A percentile compares a stretch with the other conserved stretches of the same genome.
phyloP scores from a whole-genome alignment of 2,888 invertebrate species.

The Tanytarsus gracilentus region DNA sequence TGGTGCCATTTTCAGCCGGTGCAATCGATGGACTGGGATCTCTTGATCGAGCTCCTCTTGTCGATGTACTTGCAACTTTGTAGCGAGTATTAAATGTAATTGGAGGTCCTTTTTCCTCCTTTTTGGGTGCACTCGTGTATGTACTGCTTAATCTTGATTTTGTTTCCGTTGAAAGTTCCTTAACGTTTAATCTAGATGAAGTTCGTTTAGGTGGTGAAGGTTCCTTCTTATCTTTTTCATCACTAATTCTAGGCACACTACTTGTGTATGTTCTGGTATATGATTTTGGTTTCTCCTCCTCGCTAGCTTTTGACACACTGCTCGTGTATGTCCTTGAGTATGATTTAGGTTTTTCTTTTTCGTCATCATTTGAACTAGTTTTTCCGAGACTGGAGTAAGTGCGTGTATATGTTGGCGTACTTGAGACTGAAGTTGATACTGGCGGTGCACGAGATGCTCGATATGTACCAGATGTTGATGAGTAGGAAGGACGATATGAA shows the following conservation, averaged over 20 bases:
- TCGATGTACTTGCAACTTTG: not conserved
- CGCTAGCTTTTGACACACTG: not conserved
- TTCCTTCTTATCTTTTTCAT: constrained; percentile 22
- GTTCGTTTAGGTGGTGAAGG: constrained; percentile 20
- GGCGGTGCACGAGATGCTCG: constrained; percentile 32
- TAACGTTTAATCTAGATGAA: constrained; percentile 6
- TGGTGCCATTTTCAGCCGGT: not conserved
- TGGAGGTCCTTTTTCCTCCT: constrained; percentile 30
- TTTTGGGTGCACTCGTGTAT: not conserved
- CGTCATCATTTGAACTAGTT: not conserved
- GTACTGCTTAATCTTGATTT: constrained; percentile 1
- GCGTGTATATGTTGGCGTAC: constrained; percentile 6
- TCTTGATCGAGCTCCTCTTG: constrained; percentile 4
- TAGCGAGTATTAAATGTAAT: constrained; percentile 29
- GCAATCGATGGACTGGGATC: constrained; percentile 27
- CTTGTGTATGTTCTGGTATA: constrained; percentile 19
- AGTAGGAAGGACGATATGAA: constrained; percentile 42
- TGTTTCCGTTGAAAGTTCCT: constrained; percentile 22
- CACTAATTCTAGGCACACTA: not conserved
- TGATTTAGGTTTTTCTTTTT: constrained; percentile 1
- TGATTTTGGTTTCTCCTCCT: not conserved
- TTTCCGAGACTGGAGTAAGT: constrained; percentile 16
- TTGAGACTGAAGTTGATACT: not conserved
- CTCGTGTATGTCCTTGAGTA: constrained; percentile 9
- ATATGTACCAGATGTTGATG: constrained; percentile 43